A percentile compares a stretch with the other conserved stretches of the same genome.
phyloP scores from a whole-genome alignment of 1,140 invertebrate species.

The Ooceraea biroi region DNA sequence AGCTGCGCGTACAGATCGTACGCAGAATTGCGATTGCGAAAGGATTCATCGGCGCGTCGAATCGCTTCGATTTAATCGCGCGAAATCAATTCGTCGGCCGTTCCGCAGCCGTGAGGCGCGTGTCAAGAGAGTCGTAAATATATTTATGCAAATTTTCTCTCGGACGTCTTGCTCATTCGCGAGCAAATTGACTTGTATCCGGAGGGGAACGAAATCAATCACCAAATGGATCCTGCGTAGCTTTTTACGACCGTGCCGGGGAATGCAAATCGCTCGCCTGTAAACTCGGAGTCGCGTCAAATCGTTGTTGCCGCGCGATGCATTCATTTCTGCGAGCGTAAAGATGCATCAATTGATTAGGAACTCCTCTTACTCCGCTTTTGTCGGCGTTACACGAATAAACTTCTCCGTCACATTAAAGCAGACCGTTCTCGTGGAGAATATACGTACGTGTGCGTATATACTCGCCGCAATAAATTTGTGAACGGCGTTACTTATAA shows the following conservation, averaged over 20 bases:
- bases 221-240: constrained; percentile 23
- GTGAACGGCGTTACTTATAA: not conserved
- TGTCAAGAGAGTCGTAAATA: not conserved
- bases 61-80: not conserved
- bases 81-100: constrained; percentile 1
- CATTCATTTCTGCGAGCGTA: not conserved
- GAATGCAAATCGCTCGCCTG: not conserved
- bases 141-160: not conserved
- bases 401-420: not conserved
- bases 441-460: too few species aligned
- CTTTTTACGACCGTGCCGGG: not conserved
- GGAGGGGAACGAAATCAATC: constrained; percentile 42
- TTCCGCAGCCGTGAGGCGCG: not conserved
- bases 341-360: constrained; percentile 24
- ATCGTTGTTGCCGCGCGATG: constrained; percentile 22
- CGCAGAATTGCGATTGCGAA: not conserved
- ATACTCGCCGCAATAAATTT: not conserved
- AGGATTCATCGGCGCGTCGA: not conserved
- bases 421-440: not conserved
- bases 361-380: not conserved
- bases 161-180: not conserved
- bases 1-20: not conserved
- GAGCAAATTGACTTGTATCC: constrained; percentile 25
- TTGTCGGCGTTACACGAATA: too few species aligned
- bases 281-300: not conserved